Conservation (phyloP, 2,797 vertebrate genomes). For the Acrocephalus scirpaceus region DNA sequence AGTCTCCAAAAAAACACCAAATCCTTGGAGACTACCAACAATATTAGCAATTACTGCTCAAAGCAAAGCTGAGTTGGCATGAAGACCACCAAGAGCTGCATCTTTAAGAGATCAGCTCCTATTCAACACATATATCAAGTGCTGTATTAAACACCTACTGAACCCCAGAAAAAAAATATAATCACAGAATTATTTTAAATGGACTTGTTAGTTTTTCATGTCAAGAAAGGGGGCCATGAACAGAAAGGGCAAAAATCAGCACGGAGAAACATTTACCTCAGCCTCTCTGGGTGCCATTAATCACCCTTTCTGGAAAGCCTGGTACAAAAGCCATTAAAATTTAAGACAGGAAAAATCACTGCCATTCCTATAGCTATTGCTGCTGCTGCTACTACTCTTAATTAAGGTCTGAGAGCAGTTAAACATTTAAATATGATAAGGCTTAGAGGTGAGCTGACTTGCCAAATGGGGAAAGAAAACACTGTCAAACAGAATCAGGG, state of each 20-base stretch:
- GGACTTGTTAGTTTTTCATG: slow-evolving; percentile 28
- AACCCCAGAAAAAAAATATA: slow-evolving; percentile 39
- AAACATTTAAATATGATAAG: slow-evolving; percentile 53
- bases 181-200: slow-evolving; percentile 59
- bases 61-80: slow-evolving; percentile 52
- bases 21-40: slow-evolving; percentile 58
- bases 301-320: slow-evolving; percentile 41
- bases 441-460: slow-evolving; percentile 19
- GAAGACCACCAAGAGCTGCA: slow-evolving; percentile 40
- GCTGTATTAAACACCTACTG: slow-evolving; percentile 44
- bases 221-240: background rate
- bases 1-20: slow-evolving; percentile 40
- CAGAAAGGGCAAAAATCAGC: slow-evolving; percentile 48
- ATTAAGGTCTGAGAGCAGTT: slow-evolving; percentile 52
- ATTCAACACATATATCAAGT: slow-evolving; percentile 41
- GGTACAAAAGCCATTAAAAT: slow-evolving; percentile 60
- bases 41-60: slow-evolving; percentile 55
- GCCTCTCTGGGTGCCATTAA: slow-evolving; percentile 49
- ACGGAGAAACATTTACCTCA: slow-evolving; percentile 49
- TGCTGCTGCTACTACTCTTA: slow-evolving; percentile 56
- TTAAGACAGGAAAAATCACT: slow-evolving; percentile 36
- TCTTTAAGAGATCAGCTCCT: slow-evolving; percentile 36
- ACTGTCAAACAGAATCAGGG: background rate
- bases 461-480: slow-evolving; percentile 32
- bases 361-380: slow-evolving; percentile 24